Conservation (phyloP, 92 coral and sea anemone species). For the Muricea muricata region DNA sequence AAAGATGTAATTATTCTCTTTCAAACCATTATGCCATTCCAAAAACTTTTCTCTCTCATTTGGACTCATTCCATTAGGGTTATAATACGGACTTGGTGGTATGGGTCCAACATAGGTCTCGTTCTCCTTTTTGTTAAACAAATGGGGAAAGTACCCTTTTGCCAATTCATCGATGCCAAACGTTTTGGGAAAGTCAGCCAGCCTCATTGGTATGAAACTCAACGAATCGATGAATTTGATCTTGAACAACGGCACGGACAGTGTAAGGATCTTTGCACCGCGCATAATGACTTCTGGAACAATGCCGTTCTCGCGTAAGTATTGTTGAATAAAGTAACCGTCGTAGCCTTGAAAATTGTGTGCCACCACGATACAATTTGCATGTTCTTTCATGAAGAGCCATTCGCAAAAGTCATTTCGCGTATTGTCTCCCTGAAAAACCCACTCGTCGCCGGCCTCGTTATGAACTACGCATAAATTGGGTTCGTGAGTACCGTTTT, state of each 20-base stretch:
- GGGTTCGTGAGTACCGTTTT: background rate
- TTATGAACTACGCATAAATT: no score
- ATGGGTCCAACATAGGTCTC: conserved; percentile 15
- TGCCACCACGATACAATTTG: background rate
- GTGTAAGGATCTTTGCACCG: background rate
- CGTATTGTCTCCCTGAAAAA: no score
- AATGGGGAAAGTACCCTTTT: conserved; percentile 17
- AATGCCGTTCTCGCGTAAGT: background rate
- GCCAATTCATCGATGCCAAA: conserved; percentile 36
- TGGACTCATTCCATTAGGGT: background rate
- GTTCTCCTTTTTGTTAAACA: conserved; percentile 2
- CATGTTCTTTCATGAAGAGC: background rate
- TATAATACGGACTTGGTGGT: conserved; percentile 15
- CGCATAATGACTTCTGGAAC: background rate
- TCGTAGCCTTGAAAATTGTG: background rate
- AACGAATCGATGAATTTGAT: no score
- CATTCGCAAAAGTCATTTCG: background rate
- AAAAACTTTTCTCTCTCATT: no score
- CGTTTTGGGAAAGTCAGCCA: background rate
- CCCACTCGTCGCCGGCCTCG: no score
- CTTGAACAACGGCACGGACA: no score
- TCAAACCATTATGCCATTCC: no score
- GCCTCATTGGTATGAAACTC: conserved; percentile 1
- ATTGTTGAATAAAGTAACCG: background rate
- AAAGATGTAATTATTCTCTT: no score